phyloP scores from a whole-genome alignment of 2,113 vertebrate genomes.

The Zosterops lateralis region DNA sequence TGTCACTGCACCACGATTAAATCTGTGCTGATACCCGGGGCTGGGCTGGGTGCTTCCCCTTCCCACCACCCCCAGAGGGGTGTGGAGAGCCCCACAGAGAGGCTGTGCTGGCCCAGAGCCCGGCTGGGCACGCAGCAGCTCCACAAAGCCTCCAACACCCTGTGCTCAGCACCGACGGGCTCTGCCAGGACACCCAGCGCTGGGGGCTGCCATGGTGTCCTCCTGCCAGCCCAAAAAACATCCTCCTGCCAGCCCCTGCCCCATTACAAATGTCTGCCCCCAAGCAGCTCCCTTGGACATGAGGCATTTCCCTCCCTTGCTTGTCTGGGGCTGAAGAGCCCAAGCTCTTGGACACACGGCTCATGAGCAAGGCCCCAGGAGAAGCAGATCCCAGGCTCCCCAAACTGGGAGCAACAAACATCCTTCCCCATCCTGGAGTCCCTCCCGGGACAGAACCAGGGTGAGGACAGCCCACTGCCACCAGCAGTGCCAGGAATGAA shows the following conservation, averaged over 20 bases:
- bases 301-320: neutral
- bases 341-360: accelerated
- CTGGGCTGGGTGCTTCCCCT: accelerated
- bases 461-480: accelerated
- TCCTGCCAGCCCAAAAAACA: neutral
- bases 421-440: neutral
- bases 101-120: neutral
- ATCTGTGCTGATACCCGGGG: neutral
- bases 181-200: neutral
- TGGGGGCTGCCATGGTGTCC: accelerated
- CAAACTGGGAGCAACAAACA: neutral
- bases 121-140: neutral
- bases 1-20: accelerated
- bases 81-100: neutral
- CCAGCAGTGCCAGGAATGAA: neutral
- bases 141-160: accelerated
- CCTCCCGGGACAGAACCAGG: neutral
- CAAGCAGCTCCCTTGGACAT: neutral
- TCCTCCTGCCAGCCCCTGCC: neutral
- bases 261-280: neutral
- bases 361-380: neutral
- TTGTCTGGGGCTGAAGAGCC: neutral
- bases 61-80: neutral
- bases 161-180: accelerated
- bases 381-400: neutral